Percentiles rank a stretch among this genome's conserved stretches.
Conservation (phyloP, 2,797 vertebrate genomes). For the Labeo calbasu region DNA sequence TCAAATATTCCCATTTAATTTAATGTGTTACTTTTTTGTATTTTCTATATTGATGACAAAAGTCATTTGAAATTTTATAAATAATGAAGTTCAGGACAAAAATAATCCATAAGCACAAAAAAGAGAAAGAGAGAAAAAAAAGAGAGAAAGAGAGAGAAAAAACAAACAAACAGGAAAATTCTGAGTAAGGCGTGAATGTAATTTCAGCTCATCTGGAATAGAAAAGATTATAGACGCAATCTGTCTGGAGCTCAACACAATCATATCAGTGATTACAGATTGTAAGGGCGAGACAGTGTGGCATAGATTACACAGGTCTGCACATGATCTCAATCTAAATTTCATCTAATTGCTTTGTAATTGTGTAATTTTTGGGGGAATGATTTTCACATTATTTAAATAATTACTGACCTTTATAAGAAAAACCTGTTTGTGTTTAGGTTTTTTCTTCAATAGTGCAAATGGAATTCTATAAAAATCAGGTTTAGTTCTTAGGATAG, state of each 20-base stretch:
- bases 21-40: background rate
- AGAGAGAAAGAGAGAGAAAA: too few species aligned
- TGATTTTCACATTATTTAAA: background rate
- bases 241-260: constrained; percentile 13
- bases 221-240: background rate
- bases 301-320: background rate
- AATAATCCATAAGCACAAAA: background rate
- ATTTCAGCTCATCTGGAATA: background rate
- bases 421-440: background rate
- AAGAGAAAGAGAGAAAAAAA: too few species aligned
- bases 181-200: background rate
- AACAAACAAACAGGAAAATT: too few species aligned
- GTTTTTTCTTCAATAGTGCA: background rate
- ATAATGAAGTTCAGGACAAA: background rate
- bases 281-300: background rate
- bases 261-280: constrained; percentile 19
- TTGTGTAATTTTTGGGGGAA: background rate
- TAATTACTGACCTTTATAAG: background rate
- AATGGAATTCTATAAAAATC: background rate
- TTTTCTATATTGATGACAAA: too few species aligned
- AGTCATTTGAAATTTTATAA: background rate
- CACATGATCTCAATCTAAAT: background rate
- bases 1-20: background rate
- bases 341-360: background rate
- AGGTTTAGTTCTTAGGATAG: background rate